Base-by-base conservation (phyloP, 2,113 vertebrate genomes). In the Hippocampus guttulatus region DNA sequence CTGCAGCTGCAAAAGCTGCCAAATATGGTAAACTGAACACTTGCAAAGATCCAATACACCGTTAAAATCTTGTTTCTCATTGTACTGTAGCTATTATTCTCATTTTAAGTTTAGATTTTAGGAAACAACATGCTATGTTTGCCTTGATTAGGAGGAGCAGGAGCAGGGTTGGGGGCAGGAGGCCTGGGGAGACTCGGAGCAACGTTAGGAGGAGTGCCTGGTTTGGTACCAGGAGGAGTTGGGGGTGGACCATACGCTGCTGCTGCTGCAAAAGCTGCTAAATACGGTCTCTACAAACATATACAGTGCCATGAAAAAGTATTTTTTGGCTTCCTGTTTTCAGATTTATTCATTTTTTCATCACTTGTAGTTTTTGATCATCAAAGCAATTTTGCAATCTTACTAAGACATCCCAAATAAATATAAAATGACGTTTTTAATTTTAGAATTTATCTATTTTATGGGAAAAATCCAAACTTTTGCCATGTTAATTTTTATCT, bases 1-100 rank as follows among this genome's bases (percentile, higher is more conserved):
- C 58, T 40, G 55, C 52, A 12, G 65, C 21, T 54, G 73, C 73
- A 43, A 74, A 74, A 54, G 73, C 66, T 64, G 73, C 66, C 43
- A 51, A 51, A 51, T 51, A 51, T 51, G 52, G 52, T 61, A 61
- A 61, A 30, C 2, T 15, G 14, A 60, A 33, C 58, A 30, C 7
- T 58, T 58, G 58, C 3, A 61, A 9, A 33, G 1, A 33, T 33
- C 27, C 33, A 33, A 33, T 20, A 33, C 27, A 18, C 16, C 33
- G 15, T 33, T 33, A 33, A 2, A 61, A 20, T 61, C 27, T 6
- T 10, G 15, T 33, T 61, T 20, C 15, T 18, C 15, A 30, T 8
- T 33, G 25, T 30, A 60, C 58, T 33, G 25, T 60, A 60, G 27
- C 58, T 33, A 60, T 33, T 33, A 58, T 60, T 33, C 27, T 15